Evolutionary conservation across 2,888 invertebrate species (phyloP).

Genomic region (Acleris laterana): DNA sequence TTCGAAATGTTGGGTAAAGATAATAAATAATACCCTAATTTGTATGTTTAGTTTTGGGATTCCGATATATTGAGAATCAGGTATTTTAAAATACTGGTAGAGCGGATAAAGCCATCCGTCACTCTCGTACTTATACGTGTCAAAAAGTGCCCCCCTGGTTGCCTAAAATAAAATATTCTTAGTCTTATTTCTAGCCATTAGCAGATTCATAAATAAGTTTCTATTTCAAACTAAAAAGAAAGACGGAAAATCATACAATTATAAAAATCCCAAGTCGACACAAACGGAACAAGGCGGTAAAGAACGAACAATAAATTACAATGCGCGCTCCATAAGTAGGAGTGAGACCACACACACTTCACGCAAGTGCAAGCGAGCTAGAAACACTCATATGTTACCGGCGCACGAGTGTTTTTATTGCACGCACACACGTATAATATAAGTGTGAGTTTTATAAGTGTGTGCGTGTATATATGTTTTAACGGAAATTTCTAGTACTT

Average conservation of each 20-base stretch:
- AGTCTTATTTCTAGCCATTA: too few species aligned
- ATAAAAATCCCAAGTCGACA: slow-evolving; percentile 17
- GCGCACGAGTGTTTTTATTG: slow-evolving; percentile 24
- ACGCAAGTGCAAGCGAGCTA: not conserved
- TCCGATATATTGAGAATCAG: too few species aligned
- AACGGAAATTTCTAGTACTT: slow-evolving; percentile 32
- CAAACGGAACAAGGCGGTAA: slow-evolving; percentile 22
- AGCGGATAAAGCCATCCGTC: too few species aligned
- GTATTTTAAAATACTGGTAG: too few species aligned
- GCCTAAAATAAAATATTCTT: too few species aligned
- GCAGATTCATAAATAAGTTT: too few species aligned
- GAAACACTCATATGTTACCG: slow-evolving; percentile 29
- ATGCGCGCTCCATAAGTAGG: slow-evolving; percentile 19
- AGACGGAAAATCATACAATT: not conserved
- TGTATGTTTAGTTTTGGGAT: too few species aligned
- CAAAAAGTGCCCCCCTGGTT: too few species aligned
- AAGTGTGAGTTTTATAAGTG: slow-evolving; percentile 14
- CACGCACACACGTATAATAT: slow-evolving; percentile 15
- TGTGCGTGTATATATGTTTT: slow-evolving; percentile 22
- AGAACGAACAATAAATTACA: slow-evolving; percentile 25
- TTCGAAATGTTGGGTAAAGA: too few species aligned
- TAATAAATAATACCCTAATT: too few species aligned
- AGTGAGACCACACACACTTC: not conserved
- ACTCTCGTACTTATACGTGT: too few species aligned
- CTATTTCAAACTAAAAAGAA: not conserved